These are phyloP conservation scores for Suricata suricatta DNA, from an alignment of 2,113 vertebrate species.

Conservation along the genomic window DNA sequence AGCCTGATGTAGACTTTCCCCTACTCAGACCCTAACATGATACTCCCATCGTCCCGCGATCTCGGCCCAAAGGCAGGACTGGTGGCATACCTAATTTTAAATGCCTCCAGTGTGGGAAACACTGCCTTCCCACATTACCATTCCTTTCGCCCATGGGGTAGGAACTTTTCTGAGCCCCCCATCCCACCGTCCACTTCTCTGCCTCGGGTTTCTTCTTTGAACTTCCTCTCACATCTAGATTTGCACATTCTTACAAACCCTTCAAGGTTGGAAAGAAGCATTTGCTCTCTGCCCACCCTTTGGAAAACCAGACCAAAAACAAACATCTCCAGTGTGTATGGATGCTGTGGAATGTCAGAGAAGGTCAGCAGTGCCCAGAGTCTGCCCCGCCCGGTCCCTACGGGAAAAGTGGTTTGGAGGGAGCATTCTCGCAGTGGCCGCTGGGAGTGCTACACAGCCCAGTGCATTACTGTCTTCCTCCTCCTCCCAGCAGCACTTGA, in stretches of 20 bases:
- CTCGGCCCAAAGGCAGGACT: neutral
- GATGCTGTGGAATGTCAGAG: constrained; percentile 65
- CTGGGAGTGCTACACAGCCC: neutral
- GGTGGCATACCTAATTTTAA: constrained; percentile 49
- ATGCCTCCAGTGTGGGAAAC: constrained; percentile 20
- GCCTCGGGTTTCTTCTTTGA: constrained; percentile 68
- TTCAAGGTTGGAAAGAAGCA: constrained; percentile 67
- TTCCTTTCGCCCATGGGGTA: neutral
- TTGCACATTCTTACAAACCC: constrained; percentile 73
- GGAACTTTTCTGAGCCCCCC: neutral
- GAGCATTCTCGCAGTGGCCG: neutral
- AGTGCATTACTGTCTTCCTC: neutral
- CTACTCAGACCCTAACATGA: neutral
- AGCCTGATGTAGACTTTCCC: neutral
- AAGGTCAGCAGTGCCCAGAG: neutral
- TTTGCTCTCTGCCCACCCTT: constrained; percentile 58
- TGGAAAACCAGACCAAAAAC: constrained; percentile 69
- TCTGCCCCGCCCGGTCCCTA: constrained; percentile 13
- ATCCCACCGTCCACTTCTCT: neutral
- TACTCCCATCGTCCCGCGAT: neutral
- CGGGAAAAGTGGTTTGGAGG: constrained; percentile 55
- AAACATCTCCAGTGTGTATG: constrained; percentile 54
- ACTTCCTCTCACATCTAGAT: constrained; percentile 52
- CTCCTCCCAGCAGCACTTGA: neutral
- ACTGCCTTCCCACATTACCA: neutral